phyloP scores from a whole-genome alignment of 2,797 vertebrate species.

The Pelochelys cantorii region DNA sequence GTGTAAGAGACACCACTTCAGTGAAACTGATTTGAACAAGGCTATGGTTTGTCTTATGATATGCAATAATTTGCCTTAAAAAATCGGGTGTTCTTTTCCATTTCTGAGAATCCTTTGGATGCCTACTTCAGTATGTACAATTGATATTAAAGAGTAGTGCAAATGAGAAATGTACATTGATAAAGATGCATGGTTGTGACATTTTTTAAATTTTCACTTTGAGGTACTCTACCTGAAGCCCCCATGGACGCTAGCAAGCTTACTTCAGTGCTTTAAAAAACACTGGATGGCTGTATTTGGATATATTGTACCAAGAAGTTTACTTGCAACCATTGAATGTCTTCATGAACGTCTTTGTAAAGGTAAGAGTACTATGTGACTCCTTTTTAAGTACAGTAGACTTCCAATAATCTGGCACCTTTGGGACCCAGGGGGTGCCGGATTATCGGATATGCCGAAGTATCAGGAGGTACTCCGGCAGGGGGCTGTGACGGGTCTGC shows the following conservation, averaged over 20 bases:
- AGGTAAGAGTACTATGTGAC: slow-evolving; percentile 78
- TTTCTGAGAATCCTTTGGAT: background rate
- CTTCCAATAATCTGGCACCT: too few relatives aligned
- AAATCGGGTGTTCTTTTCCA: background rate
- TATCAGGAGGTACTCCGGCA: too few relatives aligned
- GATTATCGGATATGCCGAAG: too few relatives aligned
- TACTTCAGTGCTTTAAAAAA: slow-evolving; percentile 90
- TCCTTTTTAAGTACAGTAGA: rapidly evolving
- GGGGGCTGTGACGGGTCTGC: too few relatives aligned
- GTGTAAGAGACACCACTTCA: background rate
- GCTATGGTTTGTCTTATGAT: background rate
- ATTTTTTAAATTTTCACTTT: background rate
- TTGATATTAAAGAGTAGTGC: background rate
- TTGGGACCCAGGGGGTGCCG: too few relatives aligned
- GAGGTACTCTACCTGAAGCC: slow-evolving; percentile 92
- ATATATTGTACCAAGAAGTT: slow-evolving; percentile 82
- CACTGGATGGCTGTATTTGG: slow-evolving; percentile 97
- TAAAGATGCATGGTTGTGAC: background rate
- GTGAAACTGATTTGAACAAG: background rate
- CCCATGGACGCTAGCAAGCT: slow-evolving; percentile 88
- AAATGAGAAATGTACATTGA: background rate
- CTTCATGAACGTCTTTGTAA: slow-evolving; percentile 84
- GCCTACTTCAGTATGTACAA: background rate
- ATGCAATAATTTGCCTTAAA: background rate
- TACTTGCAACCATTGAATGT: slow-evolving; percentile 80